phyloP scores from a whole-genome alignment of 2,888 invertebrate genomes.

The Lochmaea crataegi region DNA sequence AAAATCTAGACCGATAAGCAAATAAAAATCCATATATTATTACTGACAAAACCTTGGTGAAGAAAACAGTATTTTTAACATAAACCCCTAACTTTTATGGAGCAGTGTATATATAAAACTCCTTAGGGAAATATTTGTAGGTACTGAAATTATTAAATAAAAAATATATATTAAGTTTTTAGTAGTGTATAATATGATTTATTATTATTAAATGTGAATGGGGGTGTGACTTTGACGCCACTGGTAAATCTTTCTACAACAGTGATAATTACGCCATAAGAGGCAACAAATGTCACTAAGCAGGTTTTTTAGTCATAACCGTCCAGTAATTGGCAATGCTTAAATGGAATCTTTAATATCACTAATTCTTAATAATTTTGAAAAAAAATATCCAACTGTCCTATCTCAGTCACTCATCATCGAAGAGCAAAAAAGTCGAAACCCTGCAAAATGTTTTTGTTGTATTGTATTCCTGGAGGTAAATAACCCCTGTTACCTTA shows the following conservation, averaged over 20 bases:
- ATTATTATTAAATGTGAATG: too few species aligned
- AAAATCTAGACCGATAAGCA: too few species aligned
- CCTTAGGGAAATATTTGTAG: too few species aligned
- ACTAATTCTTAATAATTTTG: constrained; percentile 56
- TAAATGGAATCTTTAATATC: constrained; percentile 37
- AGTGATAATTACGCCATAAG: constrained; percentile 6
- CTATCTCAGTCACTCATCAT: constrained; percentile 46
- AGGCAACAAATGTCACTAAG: constrained; percentile 12
- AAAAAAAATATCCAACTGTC: constrained; percentile 48
- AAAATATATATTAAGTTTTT: too few species aligned
- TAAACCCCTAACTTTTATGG: too few species aligned
- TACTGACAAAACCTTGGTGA: too few species aligned
- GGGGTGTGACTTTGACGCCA: constrained; percentile 1
- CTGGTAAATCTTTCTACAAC: background rate
- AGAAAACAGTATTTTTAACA: too few species aligned
- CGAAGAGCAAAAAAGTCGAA: constrained; percentile 29
- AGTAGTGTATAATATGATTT: too few species aligned
- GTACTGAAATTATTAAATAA: too few species aligned
- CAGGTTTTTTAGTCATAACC: constrained; percentile 15
- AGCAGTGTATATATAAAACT: too few species aligned
- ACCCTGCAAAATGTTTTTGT: constrained; percentile 30
- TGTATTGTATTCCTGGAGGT: constrained; percentile 23
- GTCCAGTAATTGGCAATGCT: constrained; percentile 15
- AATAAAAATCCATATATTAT: too few species aligned
- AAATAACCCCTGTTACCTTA: constrained; percentile 27